Conservation (phyloP, 2,888 invertebrate genomes). For the Oasisia sp. region DNA sequence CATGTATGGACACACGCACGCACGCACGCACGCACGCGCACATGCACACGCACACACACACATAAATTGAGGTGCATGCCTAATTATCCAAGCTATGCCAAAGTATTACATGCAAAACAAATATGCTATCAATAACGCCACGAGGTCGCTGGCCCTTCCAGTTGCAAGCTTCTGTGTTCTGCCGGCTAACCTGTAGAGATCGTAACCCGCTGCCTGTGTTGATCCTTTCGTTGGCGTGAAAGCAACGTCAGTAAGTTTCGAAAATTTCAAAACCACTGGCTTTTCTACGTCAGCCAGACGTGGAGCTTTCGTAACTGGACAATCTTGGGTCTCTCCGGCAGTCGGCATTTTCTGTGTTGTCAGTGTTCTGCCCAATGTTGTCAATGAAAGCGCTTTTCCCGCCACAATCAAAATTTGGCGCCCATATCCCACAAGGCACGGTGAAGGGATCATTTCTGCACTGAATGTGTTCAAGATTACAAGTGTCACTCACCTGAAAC, state of each 20-base stretch:
- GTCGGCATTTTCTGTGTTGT: not conserved
- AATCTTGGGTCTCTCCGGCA: not conserved
- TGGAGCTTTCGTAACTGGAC: constrained; percentile 6
- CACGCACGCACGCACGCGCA: too few relatives aligned
- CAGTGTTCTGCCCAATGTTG: not conserved
- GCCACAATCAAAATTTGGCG: not conserved
- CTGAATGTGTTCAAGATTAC: not conserved
- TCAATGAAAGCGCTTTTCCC: not conserved
- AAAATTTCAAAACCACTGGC: constrained; percentile 68
- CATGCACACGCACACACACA: too few relatives aligned
- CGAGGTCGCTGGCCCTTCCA: too few relatives aligned
- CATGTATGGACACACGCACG: too few relatives aligned
- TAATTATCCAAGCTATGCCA: too few relatives aligned
- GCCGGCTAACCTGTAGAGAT: constrained; percentile 78
- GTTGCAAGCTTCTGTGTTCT: too few relatives aligned
- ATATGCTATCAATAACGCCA: too few relatives aligned
- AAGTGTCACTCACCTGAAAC: not conserved
- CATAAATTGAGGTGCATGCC: too few relatives aligned
- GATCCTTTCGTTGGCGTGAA: constrained; percentile 86
- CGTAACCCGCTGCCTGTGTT: constrained; percentile 87
- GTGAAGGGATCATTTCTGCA: constrained; percentile 1
- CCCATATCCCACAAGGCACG: not conserved
- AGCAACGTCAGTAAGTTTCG: constrained; percentile 84
- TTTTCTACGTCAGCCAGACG: not conserved
- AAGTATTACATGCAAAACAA: too few relatives aligned